A percentile compares a stretch with the other conserved stretches of the same genome.
These are phyloP conservation scores for Sternarchorhynchus goeldii DNA, from an alignment of 2,797 vertebrate species.

Conservation along the genomic window DNA sequence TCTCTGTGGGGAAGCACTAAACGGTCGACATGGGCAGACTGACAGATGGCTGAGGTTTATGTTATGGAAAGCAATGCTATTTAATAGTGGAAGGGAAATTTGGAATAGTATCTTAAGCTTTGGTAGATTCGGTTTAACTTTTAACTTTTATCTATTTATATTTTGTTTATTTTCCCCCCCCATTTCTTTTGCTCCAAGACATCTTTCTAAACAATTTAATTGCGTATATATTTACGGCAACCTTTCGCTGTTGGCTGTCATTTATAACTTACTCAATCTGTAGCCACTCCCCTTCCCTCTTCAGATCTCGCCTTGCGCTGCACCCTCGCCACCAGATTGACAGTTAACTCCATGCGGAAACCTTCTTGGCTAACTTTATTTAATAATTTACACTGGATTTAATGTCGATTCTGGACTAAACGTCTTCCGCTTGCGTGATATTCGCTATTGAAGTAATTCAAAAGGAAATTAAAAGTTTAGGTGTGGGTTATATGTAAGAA, in stretches of 20 bases:
- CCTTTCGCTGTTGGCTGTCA: conserved; percentile 38
- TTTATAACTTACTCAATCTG: conserved; percentile 54
- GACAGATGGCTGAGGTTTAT: conserved; percentile 69
- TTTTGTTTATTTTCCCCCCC: not conserved
- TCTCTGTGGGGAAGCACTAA: not conserved
- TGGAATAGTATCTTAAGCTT: not conserved
- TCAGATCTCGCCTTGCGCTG: conserved; percentile 39
- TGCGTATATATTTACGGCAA: no score
- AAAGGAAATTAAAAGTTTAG: conserved; percentile 50
- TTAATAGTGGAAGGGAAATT: conserved; percentile 10
- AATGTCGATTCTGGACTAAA: conserved; percentile 44
- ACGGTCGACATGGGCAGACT: conserved; percentile 53
- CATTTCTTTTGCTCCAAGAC: no score
- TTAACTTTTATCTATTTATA: not conserved
- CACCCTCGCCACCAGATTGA: conserved; percentile 53
- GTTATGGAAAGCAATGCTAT: not conserved
- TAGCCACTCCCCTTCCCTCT: conserved; percentile 58
- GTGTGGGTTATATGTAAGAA: conserved; percentile 43
- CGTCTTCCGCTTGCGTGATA: not conserved
- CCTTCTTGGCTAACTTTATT: conserved; percentile 26
- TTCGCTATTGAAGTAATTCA: not conserved
- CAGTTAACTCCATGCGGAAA: conserved; percentile 49
- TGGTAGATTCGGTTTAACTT: not conserved
- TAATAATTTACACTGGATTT: conserved; percentile 33
- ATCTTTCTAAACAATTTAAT: no score